Conservation (phyloP, 2,888 invertebrate species). For the Volucella inanis region DNA sequence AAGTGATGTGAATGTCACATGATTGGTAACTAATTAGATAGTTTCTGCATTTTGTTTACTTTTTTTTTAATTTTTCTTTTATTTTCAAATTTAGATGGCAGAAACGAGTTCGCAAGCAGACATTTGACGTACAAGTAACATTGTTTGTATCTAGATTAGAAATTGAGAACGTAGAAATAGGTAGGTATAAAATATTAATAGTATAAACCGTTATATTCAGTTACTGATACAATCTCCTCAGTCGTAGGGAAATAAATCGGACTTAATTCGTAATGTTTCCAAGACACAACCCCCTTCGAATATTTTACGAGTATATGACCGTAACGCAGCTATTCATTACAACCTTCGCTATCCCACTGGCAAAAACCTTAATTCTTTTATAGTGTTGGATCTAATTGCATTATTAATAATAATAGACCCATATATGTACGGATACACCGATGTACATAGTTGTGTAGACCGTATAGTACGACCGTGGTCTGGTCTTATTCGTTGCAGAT, state of each 20-base stretch:
- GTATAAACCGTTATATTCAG: constrained; percentile 30
- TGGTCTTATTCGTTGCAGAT: constrained; percentile 50
- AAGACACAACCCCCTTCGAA: constrained; percentile 33
- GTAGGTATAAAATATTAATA: constrained; percentile 7
- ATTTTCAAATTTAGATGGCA: too few species aligned
- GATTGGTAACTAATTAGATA: constrained; percentile 68
- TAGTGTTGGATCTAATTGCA: constrained; percentile 72
- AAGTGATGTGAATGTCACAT: constrained; percentile 74
- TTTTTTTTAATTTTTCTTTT: background rate
- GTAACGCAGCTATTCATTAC: constrained; percentile 46
- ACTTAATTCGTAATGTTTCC: constrained; percentile 56
- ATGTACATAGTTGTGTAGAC: constrained; percentile 27
- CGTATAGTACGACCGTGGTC: constrained; percentile 30
- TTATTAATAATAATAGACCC: constrained; percentile 71
- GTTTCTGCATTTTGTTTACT: constrained; percentile 64
- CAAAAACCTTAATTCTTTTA: constrained; percentile 69
- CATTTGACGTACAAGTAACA: too few species aligned
- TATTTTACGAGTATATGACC: constrained; percentile 29
- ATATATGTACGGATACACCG: constrained; percentile 8
- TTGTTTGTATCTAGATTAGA: background rate
- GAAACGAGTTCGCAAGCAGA: too few species aligned
- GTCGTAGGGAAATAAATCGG: constrained; percentile 66
- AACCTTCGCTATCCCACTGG: constrained; percentile 27
- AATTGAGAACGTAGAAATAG: constrained; percentile 5
- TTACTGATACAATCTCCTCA: constrained; percentile 61